A percentile compares a stretch with the other conserved stretches of the same genome.
Conservation (phyloP, 1,140 invertebrate genomes). For the Dysdera silvatica region DNA sequence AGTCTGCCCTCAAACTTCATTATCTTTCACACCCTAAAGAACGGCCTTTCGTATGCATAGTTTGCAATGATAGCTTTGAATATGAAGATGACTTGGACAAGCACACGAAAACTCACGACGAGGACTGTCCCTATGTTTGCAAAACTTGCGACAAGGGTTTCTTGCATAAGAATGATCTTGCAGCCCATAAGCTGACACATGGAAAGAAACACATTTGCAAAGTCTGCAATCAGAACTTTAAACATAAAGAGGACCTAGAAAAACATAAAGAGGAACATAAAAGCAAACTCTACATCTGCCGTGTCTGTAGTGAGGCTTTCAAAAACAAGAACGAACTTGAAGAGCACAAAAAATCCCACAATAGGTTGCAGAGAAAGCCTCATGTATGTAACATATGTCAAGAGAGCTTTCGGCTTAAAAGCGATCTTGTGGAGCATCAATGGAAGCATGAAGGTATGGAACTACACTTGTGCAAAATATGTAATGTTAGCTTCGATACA, state of each 20-base stretch:
- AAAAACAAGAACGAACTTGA: slow-evolving; percentile 7
- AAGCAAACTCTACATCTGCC: slow-evolving; percentile 16
- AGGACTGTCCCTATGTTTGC: background rate
- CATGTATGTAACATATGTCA: slow-evolving; percentile 17
- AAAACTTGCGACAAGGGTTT: background rate
- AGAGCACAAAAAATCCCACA: slow-evolving; percentile 11
- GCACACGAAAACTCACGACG: background rate
- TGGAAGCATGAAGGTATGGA: slow-evolving; percentile 14
- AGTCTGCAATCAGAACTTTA: slow-evolving; percentile 1
- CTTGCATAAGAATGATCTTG: background rate
- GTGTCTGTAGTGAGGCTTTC: slow-evolving; percentile 10
- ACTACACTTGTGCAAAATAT: slow-evolving; percentile 15
- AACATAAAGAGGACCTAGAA: slow-evolving; percentile 7
- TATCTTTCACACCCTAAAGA: slow-evolving; percentile 20
- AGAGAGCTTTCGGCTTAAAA: background rate
- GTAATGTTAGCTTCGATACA: slow-evolving; percentile 14
- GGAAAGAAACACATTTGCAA: background rate
- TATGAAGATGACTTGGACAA: background rate
- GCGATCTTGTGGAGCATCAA: slow-evolving; percentile 11
- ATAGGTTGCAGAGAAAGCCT: background rate
- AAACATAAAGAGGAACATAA: background rate
- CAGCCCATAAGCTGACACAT: background rate
- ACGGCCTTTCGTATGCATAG: slow-evolving; percentile 14
- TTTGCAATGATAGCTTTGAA: slow-evolving; percentile 15
- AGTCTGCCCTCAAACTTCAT: slow-evolving; percentile 19